These are phyloP conservation scores for Phyllopteryx taeniolatus DNA, from an alignment of 2,113 vertebrate species.

Conservation along the genomic window DNA sequence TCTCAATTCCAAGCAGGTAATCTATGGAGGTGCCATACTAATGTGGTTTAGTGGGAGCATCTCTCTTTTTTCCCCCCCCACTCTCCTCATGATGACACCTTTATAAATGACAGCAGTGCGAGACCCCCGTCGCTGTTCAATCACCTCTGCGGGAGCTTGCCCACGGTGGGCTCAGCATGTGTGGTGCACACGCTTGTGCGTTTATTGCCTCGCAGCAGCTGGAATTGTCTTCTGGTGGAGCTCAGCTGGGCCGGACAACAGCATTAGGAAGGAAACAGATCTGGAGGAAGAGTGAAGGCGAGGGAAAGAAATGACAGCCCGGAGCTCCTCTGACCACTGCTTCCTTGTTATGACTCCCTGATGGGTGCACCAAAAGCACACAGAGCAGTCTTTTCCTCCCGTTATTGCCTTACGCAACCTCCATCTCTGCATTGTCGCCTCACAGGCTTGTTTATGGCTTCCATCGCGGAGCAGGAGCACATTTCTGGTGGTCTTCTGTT, in stretches of 20 bases:
- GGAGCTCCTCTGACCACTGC: constrained; percentile 61
- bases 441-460: constrained; percentile 50
- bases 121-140: constrained; percentile 54
- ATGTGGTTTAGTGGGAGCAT: constrained; percentile 65
- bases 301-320: constrained; percentile 67
- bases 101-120: constrained; percentile 60
- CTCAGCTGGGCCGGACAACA: constrained; percentile 58
- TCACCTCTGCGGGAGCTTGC: constrained; percentile 57
- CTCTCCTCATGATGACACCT: constrained; percentile 52
- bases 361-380: constrained; percentile 59
- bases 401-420: constrained; percentile 63
- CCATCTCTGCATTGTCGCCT: constrained; percentile 48
- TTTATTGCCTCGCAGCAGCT: constrained; percentile 38
- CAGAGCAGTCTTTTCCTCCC: constrained; percentile 55
- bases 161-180: constrained; percentile 36
- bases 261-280: constrained; percentile 57
- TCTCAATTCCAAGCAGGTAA: constrained; percentile 43
- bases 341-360: constrained; percentile 68
- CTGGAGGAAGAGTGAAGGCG: constrained; percentile 55
- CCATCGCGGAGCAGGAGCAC: constrained; percentile 33
- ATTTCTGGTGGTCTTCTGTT: constrained; percentile 10
- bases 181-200: constrained; percentile 16
- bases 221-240: constrained; percentile 39
- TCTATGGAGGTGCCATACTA: constrained; percentile 54
- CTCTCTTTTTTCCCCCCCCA: constrained; percentile 34